These are phyloP conservation scores for Carcinoscorpius rotundicauda DNA, from an alignment of 1,140 invertebrate species.

Conservation along the genomic window DNA sequence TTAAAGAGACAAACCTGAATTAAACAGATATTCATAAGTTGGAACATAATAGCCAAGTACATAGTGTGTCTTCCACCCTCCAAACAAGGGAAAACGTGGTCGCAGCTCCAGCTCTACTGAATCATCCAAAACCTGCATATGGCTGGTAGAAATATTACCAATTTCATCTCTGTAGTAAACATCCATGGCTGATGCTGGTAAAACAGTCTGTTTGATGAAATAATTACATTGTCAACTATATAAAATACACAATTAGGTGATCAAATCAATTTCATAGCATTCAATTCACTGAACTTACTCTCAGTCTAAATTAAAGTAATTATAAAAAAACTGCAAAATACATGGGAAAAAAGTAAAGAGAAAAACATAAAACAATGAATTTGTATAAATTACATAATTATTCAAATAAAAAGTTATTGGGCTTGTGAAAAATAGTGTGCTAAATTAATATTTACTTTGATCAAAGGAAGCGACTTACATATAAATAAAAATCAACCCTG, in stretches of 20 bases:
- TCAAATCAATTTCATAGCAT: too few species aligned
- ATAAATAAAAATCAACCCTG: too few species aligned
- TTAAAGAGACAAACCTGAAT: constrained; percentile 42
- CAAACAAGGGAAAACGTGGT: constrained; percentile 94
- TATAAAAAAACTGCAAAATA: constrained; percentile 6
- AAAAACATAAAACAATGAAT: too few species aligned
- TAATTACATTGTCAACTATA: too few species aligned
- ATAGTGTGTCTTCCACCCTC: constrained; percentile 98
- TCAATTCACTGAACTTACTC: too few species aligned
- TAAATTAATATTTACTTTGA: too few species aligned
- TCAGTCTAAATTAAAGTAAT: background rate
- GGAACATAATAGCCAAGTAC: constrained; percentile 95
- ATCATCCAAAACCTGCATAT: constrained; percentile 72
- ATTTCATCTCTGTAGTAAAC: constrained; percentile 96
- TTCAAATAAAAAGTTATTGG: too few species aligned
- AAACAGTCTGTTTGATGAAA: constrained; percentile 47
- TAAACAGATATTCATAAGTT: constrained; percentile 87
- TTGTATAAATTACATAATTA: too few species aligned
- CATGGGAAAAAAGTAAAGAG: background rate
- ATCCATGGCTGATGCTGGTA: constrained; percentile 80
- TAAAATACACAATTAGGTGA: too few species aligned
- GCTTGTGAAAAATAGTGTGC: too few species aligned
- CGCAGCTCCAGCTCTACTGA: constrained; percentile 87
- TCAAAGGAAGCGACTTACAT: too few species aligned
- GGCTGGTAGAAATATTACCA: constrained; percentile 97